phyloP scores from a whole-genome alignment of 2,888 invertebrate species.

The Branchellion lobata region DNA sequence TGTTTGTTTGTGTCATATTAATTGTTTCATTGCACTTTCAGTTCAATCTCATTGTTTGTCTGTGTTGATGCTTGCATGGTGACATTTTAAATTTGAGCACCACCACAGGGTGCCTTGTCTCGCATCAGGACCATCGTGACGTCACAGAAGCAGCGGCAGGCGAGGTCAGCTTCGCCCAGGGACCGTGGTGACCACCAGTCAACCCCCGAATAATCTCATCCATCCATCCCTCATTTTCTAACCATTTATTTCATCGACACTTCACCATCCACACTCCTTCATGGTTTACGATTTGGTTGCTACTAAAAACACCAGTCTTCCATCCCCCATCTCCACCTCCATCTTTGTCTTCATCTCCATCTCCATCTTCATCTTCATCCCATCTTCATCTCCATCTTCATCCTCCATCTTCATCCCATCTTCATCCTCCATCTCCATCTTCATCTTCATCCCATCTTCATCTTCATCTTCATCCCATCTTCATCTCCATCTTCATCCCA shows the following conservation, averaged over 20 bases:
- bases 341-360: not conserved
- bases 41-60: too few species aligned
- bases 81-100: not conserved
- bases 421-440: not conserved
- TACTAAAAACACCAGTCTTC: too few species aligned
- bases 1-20: too few species aligned
- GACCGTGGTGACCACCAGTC: conserved; percentile 41
- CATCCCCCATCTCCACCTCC: too few species aligned
- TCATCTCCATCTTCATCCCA: not conserved
- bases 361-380: conserved; percentile 2
- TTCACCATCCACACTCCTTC: too few species aligned
- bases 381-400: not conserved
- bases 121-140: conserved; percentile 48
- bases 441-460: not conserved
- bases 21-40: too few species aligned
- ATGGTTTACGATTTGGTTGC: too few species aligned
- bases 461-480: too few species aligned
- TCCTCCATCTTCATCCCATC: too few species aligned
- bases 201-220: conserved; percentile 15
- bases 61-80: not conserved
- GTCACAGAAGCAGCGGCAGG: conserved; percentile 16
- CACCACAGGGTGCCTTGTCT: conserved; percentile 43
- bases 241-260: not conserved
- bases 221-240: not conserved
- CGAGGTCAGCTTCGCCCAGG: conserved; percentile 37